Evolutionary conservation across 92 coral and sea anemone species (phyloP).

Genomic region (Nematostella vectensis): DNA sequence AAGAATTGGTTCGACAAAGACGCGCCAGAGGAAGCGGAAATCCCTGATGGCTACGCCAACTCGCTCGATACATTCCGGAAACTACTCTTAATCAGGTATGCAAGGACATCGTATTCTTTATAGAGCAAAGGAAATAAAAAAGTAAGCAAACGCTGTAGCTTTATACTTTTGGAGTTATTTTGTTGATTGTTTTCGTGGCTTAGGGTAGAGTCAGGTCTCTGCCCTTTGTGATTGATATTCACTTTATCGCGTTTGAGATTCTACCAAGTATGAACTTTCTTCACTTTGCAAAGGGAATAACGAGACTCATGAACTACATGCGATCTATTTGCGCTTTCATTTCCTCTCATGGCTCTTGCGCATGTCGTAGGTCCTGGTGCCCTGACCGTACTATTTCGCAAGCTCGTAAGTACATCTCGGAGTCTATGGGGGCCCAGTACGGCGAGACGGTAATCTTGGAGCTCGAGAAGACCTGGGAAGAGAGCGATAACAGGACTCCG

Average conservation of each 20-base stretch:
- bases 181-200: no score
- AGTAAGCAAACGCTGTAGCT: background rate
- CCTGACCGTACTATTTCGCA: constrained; percentile 98
- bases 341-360: no score
- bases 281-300: no score
- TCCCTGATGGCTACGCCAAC: constrained; percentile 95
- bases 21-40: constrained; percentile 89
- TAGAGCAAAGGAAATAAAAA: background rate
- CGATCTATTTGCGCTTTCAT: no score
- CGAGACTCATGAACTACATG: no score
- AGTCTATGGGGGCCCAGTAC: constrained; percentile 78
- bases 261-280: no score
- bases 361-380: constrained; percentile 97
- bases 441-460: constrained; percentile 93
- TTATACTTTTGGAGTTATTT: background rate
- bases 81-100: constrained; percentile 83
- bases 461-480: constrained; percentile 95
- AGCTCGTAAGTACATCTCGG: constrained; percentile 95
- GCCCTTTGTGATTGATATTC: no score
- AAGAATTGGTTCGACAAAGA: constrained; percentile 97
- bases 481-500: constrained; percentile 85
- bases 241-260: no score
- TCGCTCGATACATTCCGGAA: constrained; percentile 92
- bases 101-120: background rate
- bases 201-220: no score